Conservation (phyloP, 2,113 vertebrate genomes). For the Haemorhous mexicanus region DNA sequence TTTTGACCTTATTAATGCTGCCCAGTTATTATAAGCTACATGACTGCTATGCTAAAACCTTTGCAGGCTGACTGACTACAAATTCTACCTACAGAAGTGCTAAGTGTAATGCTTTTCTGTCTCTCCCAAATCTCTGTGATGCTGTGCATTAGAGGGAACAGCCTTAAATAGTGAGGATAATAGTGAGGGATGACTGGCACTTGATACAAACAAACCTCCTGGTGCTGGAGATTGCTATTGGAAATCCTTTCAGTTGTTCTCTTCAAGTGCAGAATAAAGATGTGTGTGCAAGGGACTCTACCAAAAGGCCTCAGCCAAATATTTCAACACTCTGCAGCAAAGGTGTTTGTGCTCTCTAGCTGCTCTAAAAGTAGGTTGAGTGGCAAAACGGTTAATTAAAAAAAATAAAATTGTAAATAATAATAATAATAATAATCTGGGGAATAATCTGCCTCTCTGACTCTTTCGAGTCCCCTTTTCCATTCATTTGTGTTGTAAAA, state of each 20-base stretch:
- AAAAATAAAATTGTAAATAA: background rate
- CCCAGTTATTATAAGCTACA: background rate
- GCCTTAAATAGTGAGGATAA: background rate
- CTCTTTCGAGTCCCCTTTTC: background rate
- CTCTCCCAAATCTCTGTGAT: background rate
- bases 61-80: background rate
- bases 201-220: background rate
- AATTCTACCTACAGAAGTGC: background rate
- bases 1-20: background rate
- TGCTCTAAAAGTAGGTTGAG: background rate
- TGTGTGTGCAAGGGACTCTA: background rate
- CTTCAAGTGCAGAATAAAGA: background rate
- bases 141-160: background rate
- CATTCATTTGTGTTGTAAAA: conserved; percentile 22
- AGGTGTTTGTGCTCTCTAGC: background rate
- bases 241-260: background rate
- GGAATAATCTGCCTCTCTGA: background rate
- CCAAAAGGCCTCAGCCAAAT: background rate
- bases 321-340: background rate
- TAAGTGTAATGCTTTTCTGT: background rate
- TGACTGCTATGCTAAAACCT: background rate
- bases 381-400: background rate
- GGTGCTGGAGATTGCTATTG: background rate
- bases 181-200: background rate
- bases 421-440: no score